Evolutionary conservation across 1,140 invertebrate genomes (phyloP), one percentile per base, ranked within the genome.

Genomic region (Musca vetustissima): DNA sequence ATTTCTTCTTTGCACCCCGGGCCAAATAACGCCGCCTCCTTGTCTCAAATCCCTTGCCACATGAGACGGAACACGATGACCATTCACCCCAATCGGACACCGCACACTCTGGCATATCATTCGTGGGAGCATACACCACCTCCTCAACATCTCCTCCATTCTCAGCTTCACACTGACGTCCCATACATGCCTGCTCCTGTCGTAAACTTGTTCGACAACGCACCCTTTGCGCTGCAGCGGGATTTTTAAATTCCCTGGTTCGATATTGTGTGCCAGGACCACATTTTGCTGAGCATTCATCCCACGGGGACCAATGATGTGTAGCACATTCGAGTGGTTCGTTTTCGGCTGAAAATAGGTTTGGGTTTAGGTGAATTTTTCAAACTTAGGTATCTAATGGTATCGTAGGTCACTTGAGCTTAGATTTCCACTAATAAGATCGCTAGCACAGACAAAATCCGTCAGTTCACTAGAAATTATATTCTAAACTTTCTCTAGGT

Each of bases 201-300:
- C 87, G 87, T 4, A 90, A 76, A 0, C 73, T 57, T 1, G 73
- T 76, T 32, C 84, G 85, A 74, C 90, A 91, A 14, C 85, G 85
- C 11, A 83, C 83, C 21, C 77, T 72, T 0, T 52, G 49, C 0
- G 88, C 88, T 0, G 86, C 72, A 0, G 73, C 70, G 1, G 86
- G 83, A 75, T 89, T 86, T 47, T 83, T 73, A 73, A 87, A 89
- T 59, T 85, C 85, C 0, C 91, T 84, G 2, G 87, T 88, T 11
- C 94, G 86, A 13, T 89, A 88, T 69, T 86, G 85, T 1, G 85
- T 85, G 0, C 93, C 94, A 17, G 86, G 85, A 0, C 94, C 93
- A 77, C 95, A 96, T 0, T 89, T 88, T 0, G 88, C 88, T 21
- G 89, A 91, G 78, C 94, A 97, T 1, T 87, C 82, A 14, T 89